phyloP scores from a whole-genome alignment of 2,113 vertebrate species.

The Gnathonemus echidnorhynchus region DNA sequence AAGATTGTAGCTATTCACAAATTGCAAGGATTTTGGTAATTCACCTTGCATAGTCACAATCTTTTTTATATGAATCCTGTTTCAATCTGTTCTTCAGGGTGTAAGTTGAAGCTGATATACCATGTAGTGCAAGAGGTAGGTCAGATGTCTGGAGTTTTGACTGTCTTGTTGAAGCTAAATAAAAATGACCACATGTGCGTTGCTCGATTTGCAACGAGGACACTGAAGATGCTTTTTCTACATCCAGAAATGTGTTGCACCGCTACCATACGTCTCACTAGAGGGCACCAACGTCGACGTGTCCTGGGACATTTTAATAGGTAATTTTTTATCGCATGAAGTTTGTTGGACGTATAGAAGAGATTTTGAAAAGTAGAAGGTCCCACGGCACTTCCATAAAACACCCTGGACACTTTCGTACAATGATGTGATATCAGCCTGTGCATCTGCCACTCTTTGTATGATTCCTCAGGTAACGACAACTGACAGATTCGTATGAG shows the following conservation, averaged over 20 bases:
- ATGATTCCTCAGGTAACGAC: neutral
- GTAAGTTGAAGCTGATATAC: neutral
- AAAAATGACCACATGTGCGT: neutral
- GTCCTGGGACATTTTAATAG: neutral
- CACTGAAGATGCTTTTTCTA: neutral
- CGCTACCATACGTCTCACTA: neutral
- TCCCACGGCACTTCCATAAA: neutral
- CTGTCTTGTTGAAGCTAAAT: neutral
- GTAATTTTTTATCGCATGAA: neutral
- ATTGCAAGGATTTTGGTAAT: neutral
- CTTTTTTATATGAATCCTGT: neutral
- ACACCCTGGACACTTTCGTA: neutral
- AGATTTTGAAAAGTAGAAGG: neutral
- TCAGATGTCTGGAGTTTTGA: neutral
- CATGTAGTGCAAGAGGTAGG: neutral
- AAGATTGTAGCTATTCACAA: neutral
- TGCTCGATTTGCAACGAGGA: neutral
- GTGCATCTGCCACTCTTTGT: neutral
- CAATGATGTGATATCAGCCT: neutral
- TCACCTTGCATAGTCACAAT: neutral
- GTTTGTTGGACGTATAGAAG: neutral
- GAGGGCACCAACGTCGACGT: neutral
- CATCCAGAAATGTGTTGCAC: neutral
- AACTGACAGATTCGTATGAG: neutral
- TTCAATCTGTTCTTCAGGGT: neutral